Evolutionary conservation across 2,888 invertebrate genomes (phyloP), one percentile per base, ranked within the genome.

Genomic region (Drosophila diplacantha): DNA sequence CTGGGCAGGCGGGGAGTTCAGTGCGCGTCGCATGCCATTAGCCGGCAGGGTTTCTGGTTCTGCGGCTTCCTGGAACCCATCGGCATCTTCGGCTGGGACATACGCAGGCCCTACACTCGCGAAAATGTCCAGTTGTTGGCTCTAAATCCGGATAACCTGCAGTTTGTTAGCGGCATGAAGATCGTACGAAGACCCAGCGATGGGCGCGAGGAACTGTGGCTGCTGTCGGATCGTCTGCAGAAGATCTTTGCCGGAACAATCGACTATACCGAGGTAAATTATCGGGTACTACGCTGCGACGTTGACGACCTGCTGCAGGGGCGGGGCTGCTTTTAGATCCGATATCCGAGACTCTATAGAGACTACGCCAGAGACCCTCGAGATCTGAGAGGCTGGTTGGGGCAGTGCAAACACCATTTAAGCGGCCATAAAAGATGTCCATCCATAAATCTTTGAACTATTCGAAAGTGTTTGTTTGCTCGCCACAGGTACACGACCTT

Each of bases 91-190:
- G 94, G 93, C 75, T 94, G 94, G 93, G 93, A 94, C 83, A 91
- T 91, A 2, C 90, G 88, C 0, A 91, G 91, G 0, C 90, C 92
- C 14, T 94, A 91, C 76, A 89, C 90, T 0, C 74, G 65, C 1
- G 88, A 89, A 53, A 91, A 91, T 84, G 90, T 92, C 35, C 88
- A 90, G 67, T 81, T 91, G 2, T 78, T 91, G n/a, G 91, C 91
- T 2, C 79, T 90, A 8, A 90, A 94, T 83, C 86, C 86, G 20
- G 88, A 90, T 54, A 91, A 91, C 0, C 85, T 94, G 54, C 94
- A 94, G 80, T 95, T 94, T 81, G 90, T 92, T 1, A 93, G 93
- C 74, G 94, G 94, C 1, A 79, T 94, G n/a, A 94, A 94, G 88
- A 88, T 93, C 3, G 89, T 92, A 14, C 90, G 88, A 46, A 91